Percentiles rank a stretch among this genome's conserved stretches.
These are phyloP conservation scores for Channa argus DNA, from an alignment of 2,113 vertebrate species.

Conservation along the genomic window DNA sequence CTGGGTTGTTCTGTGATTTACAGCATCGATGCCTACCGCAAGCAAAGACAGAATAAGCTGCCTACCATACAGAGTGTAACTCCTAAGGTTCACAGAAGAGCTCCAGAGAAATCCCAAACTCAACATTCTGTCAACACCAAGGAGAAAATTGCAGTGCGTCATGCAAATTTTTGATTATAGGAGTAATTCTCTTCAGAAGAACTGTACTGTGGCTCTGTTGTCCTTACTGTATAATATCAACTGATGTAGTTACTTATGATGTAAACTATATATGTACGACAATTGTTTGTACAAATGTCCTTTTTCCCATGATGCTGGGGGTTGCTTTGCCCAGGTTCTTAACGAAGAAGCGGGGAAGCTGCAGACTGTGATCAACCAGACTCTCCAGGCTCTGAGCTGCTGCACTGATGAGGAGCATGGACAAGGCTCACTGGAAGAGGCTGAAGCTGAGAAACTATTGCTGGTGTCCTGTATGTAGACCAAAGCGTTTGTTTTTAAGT, in stretches of 20 bases:
- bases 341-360: constrained; percentile 80
- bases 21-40: constrained; percentile 83
- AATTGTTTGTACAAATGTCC: background rate
- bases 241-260: background rate
- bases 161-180: background rate
- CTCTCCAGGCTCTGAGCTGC: constrained; percentile 84
- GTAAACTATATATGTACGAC: background rate
- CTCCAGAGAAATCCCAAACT: constrained; percentile 41
- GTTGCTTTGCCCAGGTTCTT: constrained; percentile 66
- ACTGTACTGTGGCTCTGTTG: no score
- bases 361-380: constrained; percentile 84
- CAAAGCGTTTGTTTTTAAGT: background rate
- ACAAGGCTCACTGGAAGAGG: constrained; percentile 84
- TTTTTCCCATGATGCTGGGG: background rate
- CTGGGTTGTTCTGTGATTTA: background rate
- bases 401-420: constrained; percentile 85
- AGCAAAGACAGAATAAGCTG: constrained; percentile 68
- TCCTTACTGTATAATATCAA: no score
- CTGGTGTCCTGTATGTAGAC: constrained; percentile 81
- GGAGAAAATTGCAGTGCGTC: constrained; percentile 77
- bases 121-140: constrained; percentile 64
- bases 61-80: constrained; percentile 56
- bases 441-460: constrained; percentile 85
- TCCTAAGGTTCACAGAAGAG: constrained; percentile 47
- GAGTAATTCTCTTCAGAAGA: background rate